phyloP scores from a whole-genome alignment of 1,140 invertebrate genomes.

The Heliconius hewitsoni region DNA sequence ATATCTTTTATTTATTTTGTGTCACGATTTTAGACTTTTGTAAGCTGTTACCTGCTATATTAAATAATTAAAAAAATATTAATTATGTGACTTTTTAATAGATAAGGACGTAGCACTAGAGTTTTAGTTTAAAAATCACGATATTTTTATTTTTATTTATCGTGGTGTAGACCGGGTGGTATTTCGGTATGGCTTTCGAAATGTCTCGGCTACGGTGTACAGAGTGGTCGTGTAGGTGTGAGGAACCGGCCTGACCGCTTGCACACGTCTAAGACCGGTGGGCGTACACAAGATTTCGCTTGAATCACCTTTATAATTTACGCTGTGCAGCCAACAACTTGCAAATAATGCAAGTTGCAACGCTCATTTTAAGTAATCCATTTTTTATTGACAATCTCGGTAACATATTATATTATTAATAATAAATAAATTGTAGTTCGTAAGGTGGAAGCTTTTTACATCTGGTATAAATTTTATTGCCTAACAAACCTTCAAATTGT shows the following conservation, averaged over 20 bases:
- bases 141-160: conserved; percentile 13
- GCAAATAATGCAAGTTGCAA: background rate
- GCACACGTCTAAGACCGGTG: conserved; percentile 42
- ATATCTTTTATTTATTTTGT: conserved; percentile 48
- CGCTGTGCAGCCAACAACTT: background rate
- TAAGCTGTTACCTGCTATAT: background rate
- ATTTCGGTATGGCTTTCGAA: conserved; percentile 39
- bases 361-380: too few relatives aligned
- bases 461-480: background rate
- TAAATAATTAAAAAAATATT: background rate
- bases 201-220: conserved; percentile 36
- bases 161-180: conserved; percentile 26
- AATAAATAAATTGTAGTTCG: too few relatives aligned
- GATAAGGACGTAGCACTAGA: background rate
- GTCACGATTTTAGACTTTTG: conserved; percentile 37
- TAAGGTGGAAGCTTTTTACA: background rate
- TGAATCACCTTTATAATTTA: conserved; percentile 34
- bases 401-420: too few relatives aligned
- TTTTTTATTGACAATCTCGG: too few relatives aligned
- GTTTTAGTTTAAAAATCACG: background rate
- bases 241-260: conserved; percentile 53
- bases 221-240: conserved; percentile 51
- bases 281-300: conserved; percentile 46
- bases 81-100: background rate
- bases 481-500: background rate